phyloP scores from a whole-genome alignment of 92 coral and sea anemone genomes.

The Epizoanthus illoricatus region DNA sequence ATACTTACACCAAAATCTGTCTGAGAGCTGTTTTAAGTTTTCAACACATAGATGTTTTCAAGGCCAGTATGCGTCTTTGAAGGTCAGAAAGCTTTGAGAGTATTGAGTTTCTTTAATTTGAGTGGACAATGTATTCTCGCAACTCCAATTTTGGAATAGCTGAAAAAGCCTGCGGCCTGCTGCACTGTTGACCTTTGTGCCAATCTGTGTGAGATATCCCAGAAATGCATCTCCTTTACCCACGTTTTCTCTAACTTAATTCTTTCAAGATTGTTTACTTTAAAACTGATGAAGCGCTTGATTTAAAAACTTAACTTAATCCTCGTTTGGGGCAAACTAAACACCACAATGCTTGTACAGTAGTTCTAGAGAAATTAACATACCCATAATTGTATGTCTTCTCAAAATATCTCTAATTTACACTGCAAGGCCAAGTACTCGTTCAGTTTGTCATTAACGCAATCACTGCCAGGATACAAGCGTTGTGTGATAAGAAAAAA shows the following conservation, averaged over 20 bases:
- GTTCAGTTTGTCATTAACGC: background rate
- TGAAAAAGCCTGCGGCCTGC: slow-evolving; percentile 1
- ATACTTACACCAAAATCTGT: background rate
- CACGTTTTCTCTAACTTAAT: too few relatives aligned
- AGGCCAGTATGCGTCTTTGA: slow-evolving; percentile 6
- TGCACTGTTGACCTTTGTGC: background rate
- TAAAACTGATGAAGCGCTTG: background rate
- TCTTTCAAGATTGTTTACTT: background rate
- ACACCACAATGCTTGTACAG: background rate
- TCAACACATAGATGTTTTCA: slow-evolving; percentile 25
- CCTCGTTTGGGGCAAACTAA: slow-evolving; percentile 25
- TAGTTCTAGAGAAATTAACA: background rate
- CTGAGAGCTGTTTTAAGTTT: background rate
- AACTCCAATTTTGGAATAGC: slow-evolving; percentile 26
- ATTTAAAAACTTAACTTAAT: slow-evolving; percentile 3
- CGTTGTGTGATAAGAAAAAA: too few relatives aligned
- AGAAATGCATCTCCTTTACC: background rate
- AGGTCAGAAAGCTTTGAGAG: slow-evolving; percentile 25
- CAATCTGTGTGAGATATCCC: slow-evolving; percentile 14
- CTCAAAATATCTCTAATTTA: background rate
- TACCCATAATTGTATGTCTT: slow-evolving; percentile 1
- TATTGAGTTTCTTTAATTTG: slow-evolving; percentile 36
- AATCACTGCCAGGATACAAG: too few relatives aligned
- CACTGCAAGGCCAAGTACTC: background rate
- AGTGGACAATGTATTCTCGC: slow-evolving; percentile 1